These are phyloP conservation scores for Heterotilapia buettikoferi DNA, from an alignment of 2,113 vertebrate species.

Conservation along the genomic window DNA sequence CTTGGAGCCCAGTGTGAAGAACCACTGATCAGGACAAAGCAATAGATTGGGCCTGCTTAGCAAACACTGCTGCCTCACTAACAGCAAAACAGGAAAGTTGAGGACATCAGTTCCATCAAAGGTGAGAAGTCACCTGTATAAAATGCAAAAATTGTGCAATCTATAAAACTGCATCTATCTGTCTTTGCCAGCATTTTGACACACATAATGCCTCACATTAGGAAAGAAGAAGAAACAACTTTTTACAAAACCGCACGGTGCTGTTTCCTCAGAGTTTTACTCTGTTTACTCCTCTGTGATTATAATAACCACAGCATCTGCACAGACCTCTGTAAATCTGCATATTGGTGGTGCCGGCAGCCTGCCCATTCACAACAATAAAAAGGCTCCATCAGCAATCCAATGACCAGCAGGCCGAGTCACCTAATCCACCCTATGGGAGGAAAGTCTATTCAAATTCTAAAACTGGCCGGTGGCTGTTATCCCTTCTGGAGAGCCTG, in stretches of 20 bases:
- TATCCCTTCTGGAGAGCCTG: slow-evolving; percentile 42
- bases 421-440: slow-evolving; percentile 63
- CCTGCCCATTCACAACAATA: slow-evolving; percentile 60
- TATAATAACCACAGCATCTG: background rate
- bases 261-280: background rate
- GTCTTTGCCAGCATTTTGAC: background rate
- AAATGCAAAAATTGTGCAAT: background rate
- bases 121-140: background rate
- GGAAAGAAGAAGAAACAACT: background rate
- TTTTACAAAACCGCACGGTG: background rate
- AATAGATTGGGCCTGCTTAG: background rate
- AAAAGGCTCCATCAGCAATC: slow-evolving; percentile 71
- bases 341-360: slow-evolving; percentile 18
- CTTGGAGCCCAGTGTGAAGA: background rate
- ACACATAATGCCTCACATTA: background rate
- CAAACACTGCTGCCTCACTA: background rate
- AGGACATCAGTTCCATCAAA: background rate
- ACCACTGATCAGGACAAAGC: background rate
- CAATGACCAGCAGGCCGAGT: slow-evolving; percentile 39
- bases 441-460: slow-evolving; percentile 54
- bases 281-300: background rate
- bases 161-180: background rate
- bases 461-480: slow-evolving; percentile 39
- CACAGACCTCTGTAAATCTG: slow-evolving; percentile 21
- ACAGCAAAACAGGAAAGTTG: background rate